Conservation (phyloP, 2,797 vertebrate species). For the Crax fasciolata region DNA sequence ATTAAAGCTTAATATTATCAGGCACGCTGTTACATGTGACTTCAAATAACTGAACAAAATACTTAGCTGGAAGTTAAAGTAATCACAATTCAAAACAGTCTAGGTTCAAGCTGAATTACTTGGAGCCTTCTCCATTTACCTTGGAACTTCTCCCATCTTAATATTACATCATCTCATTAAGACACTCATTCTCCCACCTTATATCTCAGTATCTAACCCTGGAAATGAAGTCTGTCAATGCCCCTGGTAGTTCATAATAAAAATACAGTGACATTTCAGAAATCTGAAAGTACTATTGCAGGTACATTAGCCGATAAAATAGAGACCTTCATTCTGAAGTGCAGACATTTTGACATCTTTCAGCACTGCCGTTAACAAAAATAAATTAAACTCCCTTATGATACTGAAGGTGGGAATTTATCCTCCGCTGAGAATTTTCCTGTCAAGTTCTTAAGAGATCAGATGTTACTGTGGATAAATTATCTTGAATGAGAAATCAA, state of each 20-base stretch:
- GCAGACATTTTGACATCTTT: constrained; percentile 41
- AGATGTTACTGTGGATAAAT: not conserved
- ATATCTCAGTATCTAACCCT: not conserved
- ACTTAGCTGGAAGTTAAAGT: not conserved
- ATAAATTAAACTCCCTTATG: not conserved
- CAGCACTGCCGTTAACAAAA: constrained; percentile 26
- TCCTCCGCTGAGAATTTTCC: not conserved
- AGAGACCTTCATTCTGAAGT: constrained; percentile 17
- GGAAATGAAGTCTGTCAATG: not conserved
- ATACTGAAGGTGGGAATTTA: not conserved
- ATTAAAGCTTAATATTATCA: not conserved
- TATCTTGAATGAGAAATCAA: not conserved
- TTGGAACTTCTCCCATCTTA: not conserved
- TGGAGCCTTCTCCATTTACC: not conserved
- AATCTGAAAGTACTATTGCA: not conserved
- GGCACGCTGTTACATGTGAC: not conserved
- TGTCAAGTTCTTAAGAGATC: not conserved
- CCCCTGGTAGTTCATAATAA: not conserved
- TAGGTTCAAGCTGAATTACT: not conserved
- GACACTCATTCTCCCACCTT: not conserved
- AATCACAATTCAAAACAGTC: not conserved
- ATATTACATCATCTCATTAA: not conserved
- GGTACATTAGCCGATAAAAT: not conserved
- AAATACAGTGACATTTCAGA: constrained; percentile 38
- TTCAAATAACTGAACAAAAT: not conserved